These are phyloP conservation scores for Plecturocebus donacophilus DNA, from an alignment of 2,113 vertebrate species.

Conservation along the genomic window DNA sequence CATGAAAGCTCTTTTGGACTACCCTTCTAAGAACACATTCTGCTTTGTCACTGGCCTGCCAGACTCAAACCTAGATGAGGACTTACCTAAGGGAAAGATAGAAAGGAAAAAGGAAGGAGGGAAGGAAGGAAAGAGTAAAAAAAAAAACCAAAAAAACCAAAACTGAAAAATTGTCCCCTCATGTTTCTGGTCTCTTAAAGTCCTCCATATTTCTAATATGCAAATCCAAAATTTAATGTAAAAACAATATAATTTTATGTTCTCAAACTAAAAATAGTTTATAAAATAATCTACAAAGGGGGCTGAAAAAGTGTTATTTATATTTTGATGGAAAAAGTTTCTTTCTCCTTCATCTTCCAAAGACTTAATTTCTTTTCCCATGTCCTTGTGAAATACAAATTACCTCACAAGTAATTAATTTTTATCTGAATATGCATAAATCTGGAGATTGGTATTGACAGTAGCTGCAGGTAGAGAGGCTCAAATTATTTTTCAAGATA, in stretches of 20 bases:
- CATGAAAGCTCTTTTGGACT: neutral
- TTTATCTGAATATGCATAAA: neutral
- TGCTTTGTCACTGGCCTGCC: neutral
- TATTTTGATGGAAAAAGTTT: neutral
- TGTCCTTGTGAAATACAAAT: neutral
- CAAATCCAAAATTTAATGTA: neutral
- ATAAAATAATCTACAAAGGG: neutral
- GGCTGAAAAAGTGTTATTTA: neutral
- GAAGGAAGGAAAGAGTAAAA: neutral
- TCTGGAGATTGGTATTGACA: neutral
- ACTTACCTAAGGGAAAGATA: neutral
- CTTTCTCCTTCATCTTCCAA: neutral
- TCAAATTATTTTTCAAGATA: conserved; percentile 14
- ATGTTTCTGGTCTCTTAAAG: neutral
- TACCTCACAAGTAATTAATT: neutral
- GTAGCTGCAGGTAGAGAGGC: neutral
- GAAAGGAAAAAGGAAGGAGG: neutral
- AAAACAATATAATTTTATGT: neutral
- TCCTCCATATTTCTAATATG: neutral
- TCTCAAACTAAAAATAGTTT: neutral
- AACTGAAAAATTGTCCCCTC: neutral
- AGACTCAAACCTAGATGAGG: neutral
- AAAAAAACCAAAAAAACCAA: neutral
- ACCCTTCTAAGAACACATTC: neutral
- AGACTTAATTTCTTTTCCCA: neutral